Evolutionary conservation across 2,888 invertebrate genomes (phyloP), one percentile per base, ranked within the genome.

Genomic region (Gymnocheta viridis): DNA sequence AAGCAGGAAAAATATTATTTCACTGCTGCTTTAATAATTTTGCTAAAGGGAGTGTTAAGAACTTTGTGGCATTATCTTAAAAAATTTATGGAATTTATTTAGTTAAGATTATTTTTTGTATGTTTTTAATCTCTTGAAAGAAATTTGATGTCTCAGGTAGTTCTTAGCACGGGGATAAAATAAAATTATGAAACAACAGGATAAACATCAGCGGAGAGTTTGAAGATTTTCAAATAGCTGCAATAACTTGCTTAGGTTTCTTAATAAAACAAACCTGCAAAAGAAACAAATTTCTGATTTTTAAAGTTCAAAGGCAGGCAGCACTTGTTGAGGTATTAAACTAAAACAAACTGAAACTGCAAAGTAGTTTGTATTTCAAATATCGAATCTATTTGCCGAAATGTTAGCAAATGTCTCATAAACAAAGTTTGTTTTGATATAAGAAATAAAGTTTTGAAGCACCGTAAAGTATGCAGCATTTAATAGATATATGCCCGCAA

Each of bases 171-270:
- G 19, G 35, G 51, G 44, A 76, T 58, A 66, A 54, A 56, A 64
- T 27, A 60, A 76, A 66, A 41, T 80, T 80, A 49, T 70, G 58
- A 64, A 76, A 70, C 41, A 49, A 29, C 10, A 29, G 32, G 70
- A 70, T 62, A 64, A 67, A 35, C 17, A 66, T 72, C 38, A 22
- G 29, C 2, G 9, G 7, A 7, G 7, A 27, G 32, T n/a, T 10
- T 12, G 9, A 22, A 49, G 5, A 27, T 62, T 24, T 27, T 19
- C 4, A 22, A 49, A 24, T 12, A n/a, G 56, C 27, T 51, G 22
- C 4, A 35, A 35, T n/a, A 60, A 32, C 4, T 32, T 32, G 9
- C 19, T 47, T 19, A 19, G 10, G 19, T 19, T 4, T 7, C 27
- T 54, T n/a, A n/a, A n/a, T n/a, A n/a, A n/a, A n/a, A n/a, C n/a